Conservation (phyloP, 2,113 vertebrate species). For the Abramis brama region DNA sequence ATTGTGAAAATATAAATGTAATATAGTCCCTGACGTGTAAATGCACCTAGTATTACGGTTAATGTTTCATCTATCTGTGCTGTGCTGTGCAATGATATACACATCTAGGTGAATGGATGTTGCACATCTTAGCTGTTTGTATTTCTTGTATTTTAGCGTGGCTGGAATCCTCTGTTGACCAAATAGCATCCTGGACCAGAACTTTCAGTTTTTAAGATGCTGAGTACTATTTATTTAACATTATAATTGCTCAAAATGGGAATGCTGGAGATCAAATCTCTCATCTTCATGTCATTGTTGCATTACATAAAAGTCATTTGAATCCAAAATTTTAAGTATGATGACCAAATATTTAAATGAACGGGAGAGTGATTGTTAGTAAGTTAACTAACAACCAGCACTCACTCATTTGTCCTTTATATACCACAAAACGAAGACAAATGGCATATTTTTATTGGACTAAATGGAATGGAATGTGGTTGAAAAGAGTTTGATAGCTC, state of each 20-base stretch:
- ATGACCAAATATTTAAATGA: conserved; percentile 49
- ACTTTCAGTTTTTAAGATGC: not conserved
- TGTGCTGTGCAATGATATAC: too few species aligned
- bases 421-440: not conserved
- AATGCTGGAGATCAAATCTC: not conserved
- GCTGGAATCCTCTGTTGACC: not conserved
- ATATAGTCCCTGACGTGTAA: too few species aligned
- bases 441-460: not conserved
- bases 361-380: conserved; percentile 30
- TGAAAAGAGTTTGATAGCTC: not conserved
- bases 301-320: conserved; percentile 14
- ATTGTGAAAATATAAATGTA: too few species aligned
- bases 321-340: conserved; percentile 11
- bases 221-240: not conserved
- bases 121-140: not conserved
- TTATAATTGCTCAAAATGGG: not conserved
- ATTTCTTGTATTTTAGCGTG: not conserved
- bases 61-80: too few species aligned
- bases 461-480: not conserved
- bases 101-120: not conserved
- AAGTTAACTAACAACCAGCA: conserved; percentile 29
- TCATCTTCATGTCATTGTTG: not conserved
- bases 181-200: not conserved
- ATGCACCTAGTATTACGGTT: too few species aligned
- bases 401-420: not conserved